phyloP scores from a whole-genome alignment of 1,140 invertebrate species.

The Colletes latitarsis region DNA sequence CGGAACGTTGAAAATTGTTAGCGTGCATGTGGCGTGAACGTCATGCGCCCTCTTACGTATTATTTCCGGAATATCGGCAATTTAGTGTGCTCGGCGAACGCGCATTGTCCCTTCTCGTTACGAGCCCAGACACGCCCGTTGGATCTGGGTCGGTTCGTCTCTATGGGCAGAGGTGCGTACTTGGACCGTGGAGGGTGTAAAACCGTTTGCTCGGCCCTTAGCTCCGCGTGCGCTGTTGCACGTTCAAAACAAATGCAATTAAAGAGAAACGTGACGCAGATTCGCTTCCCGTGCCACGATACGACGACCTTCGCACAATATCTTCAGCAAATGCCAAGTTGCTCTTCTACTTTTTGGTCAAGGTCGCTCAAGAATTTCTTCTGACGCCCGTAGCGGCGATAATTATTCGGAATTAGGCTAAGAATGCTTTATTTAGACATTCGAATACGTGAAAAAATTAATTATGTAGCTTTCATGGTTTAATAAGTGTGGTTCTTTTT shows the following conservation, averaged over 20 bases:
- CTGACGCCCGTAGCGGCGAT: too few species aligned
- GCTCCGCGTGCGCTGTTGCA: background rate
- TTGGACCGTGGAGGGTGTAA: conserved; percentile 15
- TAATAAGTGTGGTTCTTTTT: too few species aligned
- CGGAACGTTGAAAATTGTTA: background rate
- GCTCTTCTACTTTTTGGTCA: conserved; percentile 30
- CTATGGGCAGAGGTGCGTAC: background rate
- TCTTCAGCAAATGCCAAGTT: background rate
- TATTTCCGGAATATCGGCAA: conserved; percentile 23
- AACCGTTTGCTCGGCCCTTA: background rate
- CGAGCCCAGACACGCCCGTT: conserved; percentile 14
- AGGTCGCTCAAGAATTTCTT: conserved; percentile 1
- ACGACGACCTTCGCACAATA: background rate
- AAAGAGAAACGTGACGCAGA: conserved; percentile 46
- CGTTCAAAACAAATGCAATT: conserved; percentile 48
- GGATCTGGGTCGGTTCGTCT: conserved; percentile 25
- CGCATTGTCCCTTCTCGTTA: background rate
- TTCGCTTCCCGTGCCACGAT: background rate
- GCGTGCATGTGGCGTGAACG: background rate
- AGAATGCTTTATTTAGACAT: too few species aligned
- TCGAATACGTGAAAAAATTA: too few species aligned
- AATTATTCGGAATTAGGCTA: too few species aligned
- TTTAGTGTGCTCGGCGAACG: background rate
- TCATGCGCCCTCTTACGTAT: background rate
- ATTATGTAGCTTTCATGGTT: too few species aligned